phyloP scores from a whole-genome alignment of 2,113 vertebrate genomes.

The Otus sunia region DNA sequence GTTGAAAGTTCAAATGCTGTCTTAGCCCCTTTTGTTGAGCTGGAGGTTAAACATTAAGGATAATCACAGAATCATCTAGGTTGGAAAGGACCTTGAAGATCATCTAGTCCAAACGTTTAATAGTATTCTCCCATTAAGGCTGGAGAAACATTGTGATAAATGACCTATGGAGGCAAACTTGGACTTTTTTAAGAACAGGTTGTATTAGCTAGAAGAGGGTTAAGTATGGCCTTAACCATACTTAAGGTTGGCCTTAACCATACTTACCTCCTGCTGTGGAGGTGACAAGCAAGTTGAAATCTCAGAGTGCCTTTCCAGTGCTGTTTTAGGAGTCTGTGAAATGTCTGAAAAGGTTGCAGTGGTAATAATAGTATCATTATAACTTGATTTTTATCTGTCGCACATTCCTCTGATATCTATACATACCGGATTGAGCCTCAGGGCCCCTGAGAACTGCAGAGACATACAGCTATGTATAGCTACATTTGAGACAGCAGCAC shows the following conservation, averaged over 20 bases:
- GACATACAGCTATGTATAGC: neutral
- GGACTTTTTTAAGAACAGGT: neutral
- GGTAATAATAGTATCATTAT: neutral
- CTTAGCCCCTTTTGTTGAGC: neutral
- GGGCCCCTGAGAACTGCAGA: neutral
- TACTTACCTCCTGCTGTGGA: neutral
- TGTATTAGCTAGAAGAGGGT: neutral
- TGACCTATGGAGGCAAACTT: neutral
- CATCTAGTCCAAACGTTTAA: too few species aligned
- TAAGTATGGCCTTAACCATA: neutral
- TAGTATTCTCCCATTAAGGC: neutral
- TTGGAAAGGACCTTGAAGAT: too few species aligned
- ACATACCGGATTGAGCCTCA: neutral
- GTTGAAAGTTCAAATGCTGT: neutral
- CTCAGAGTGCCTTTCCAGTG: neutral
- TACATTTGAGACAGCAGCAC: neutral
- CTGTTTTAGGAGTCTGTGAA: neutral
- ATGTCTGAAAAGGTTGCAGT: neutral
- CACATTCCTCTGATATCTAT: neutral
- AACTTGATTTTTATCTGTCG: neutral
- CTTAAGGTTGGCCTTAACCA: neutral
- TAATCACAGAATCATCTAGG: neutral
- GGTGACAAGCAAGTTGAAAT: neutral
- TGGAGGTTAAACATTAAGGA: neutral
- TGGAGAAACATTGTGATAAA: neutral